These are phyloP conservation scores for Rhinoderma darwinii DNA, from an alignment of 2,113 vertebrate species.

Conservation along the genomic window DNA sequence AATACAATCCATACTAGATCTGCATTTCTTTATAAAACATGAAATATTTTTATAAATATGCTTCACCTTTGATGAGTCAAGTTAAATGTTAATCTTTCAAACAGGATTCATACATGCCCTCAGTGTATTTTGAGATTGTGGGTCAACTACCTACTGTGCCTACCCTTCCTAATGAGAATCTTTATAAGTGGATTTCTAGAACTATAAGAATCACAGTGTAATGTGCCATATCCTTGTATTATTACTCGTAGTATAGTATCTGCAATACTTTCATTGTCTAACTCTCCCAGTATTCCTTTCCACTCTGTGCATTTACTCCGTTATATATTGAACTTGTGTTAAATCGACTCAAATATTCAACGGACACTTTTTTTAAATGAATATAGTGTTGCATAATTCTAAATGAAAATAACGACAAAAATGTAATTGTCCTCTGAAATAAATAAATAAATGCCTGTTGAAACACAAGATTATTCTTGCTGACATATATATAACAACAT, in stretches of 20 bases:
- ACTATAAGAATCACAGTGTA: background rate
- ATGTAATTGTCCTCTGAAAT: background rate
- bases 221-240: background rate
- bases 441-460: too few relatives aligned
- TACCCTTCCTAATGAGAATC: background rate
- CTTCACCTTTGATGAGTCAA: background rate
- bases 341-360: background rate
- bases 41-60: background rate
- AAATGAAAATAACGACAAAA: background rate
- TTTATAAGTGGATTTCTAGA: background rate
- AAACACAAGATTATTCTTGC: slow-evolving; percentile 32
- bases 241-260: background rate
- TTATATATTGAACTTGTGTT: background rate
- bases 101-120: background rate
- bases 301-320: background rate
- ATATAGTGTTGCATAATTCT: background rate
- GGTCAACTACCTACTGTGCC: background rate
- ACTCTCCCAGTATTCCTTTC: background rate
- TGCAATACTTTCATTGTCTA: background rate
- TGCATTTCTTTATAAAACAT: background rate
- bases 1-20: background rate
- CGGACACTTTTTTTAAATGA: too few relatives aligned
- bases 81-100: background rate
- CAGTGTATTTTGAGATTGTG: background rate
- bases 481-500: slow-evolving; percentile 55